Evolutionary conservation across 1,140 invertebrate genomes (phyloP).

Genomic region (Radopholus similis): DNA sequence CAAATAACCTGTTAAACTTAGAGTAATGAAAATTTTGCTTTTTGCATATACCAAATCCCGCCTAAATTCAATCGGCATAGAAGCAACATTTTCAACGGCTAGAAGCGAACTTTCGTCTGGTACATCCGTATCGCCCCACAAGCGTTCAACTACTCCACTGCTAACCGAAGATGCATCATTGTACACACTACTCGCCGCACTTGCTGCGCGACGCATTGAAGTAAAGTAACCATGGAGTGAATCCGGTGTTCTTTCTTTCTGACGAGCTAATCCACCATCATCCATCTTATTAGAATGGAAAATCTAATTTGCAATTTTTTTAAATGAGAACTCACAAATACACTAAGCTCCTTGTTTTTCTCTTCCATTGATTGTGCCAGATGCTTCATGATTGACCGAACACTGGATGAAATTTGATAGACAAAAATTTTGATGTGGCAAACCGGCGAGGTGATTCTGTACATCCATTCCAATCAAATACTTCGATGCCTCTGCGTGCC

Average conservation of each 20-base stretch:
- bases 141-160: slow-evolving; percentile 9
- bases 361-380: slow-evolving; percentile 4
- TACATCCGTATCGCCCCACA: slow-evolving; percentile 10
- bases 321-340: slow-evolving; percentile 11
- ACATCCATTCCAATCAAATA: slow-evolving; percentile 20
- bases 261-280: background rate
- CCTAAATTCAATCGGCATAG: slow-evolving; percentile 7
- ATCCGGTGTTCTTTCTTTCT: slow-evolving; percentile 17
- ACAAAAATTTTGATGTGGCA: too few relatives aligned
- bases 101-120: background rate
- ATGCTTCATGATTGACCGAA: slow-evolving; percentile 20
- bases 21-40: background rate
- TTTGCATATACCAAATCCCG: background rate
- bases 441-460: slow-evolving; percentile 16
- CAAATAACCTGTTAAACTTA: slow-evolving; percentile 6
- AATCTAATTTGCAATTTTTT: background rate
- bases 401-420: too few relatives aligned
- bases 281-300: slow-evolving; percentile 24
- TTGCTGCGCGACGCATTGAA: slow-evolving; percentile 14
- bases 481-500: background rate
- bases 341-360: slow-evolving; percentile 8
- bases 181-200: slow-evolving; percentile 14
- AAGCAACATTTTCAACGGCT: background rate
- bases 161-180: slow-evolving; percentile 9
- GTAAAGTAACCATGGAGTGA: slow-evolving; percentile 3